Evolutionary conservation across 2,113 vertebrate species (phyloP).

Genomic region (Pteropus alecto): DNA sequence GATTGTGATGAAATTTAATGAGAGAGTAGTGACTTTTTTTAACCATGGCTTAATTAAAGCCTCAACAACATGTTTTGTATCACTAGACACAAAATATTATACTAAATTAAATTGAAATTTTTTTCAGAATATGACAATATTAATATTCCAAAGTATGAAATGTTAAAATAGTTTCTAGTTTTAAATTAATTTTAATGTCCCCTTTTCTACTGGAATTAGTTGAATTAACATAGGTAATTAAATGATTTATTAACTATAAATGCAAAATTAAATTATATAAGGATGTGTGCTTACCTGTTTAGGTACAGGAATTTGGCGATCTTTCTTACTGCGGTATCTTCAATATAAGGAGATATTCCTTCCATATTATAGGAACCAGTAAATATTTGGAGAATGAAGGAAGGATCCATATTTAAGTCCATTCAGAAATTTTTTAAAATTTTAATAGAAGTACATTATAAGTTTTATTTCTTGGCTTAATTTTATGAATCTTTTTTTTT

Average conservation of each 20-base stretch:
- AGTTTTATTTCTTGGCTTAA: conserved; percentile 41
- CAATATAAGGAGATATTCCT: not conserved
- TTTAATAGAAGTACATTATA: not conserved
- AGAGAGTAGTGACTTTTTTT: not conserved
- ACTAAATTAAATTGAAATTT: not conserved
- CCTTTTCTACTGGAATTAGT: not conserved
- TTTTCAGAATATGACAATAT: not conserved
- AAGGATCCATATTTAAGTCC: not conserved
- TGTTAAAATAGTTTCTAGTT: not conserved
- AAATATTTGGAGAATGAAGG: conserved; percentile 22
- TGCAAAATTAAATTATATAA: conserved; percentile 29
- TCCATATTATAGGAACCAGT: not conserved
- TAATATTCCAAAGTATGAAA: not conserved
- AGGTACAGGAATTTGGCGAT: not conserved
- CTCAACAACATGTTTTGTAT: not conserved
- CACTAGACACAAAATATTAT: not conserved
- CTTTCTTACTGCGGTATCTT: not conserved
- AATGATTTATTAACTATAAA: not conserved
- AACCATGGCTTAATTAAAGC: not conserved
- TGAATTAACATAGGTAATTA: conserved; percentile 2
- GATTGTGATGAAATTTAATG: not conserved
- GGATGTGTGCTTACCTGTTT: not conserved
- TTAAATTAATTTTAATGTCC: not conserved
- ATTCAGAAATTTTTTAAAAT: not conserved
- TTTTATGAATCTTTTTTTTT: conserved; percentile 44